Conservation (phyloP, 2,888 invertebrate genomes). For the Leucophenga maculata region DNA sequence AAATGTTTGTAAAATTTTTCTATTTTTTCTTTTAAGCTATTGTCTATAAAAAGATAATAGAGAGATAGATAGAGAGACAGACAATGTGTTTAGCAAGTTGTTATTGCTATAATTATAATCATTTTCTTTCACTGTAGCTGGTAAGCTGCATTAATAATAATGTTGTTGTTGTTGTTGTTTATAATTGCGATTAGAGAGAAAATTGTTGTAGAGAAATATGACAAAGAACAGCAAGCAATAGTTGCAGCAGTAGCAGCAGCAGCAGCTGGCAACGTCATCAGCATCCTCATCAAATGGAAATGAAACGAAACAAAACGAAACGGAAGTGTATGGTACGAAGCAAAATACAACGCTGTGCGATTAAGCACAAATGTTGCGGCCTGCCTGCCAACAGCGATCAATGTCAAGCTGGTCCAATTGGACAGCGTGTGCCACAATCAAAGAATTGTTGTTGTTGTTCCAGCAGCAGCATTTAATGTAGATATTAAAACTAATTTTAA, state of each 20-base stretch:
- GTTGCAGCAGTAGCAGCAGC: not conserved
- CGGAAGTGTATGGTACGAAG: constrained; percentile 10
- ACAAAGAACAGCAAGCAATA: not conserved
- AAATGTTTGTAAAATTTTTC: not conserved
- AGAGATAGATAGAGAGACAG: too few relatives aligned
- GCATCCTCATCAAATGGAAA: constrained; percentile 1
- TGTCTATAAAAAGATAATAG: too few relatives aligned
- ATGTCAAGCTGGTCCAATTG: constrained; percentile 14
- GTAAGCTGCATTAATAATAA: too few relatives aligned
- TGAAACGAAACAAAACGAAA: constrained; percentile 8
- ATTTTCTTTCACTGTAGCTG: constrained; percentile 2
- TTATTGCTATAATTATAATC: constrained; percentile 11
- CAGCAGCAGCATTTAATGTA: constrained; percentile 1
- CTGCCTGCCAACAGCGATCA: constrained; percentile 10
- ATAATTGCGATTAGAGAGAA: constrained; percentile 4
- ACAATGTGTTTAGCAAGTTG: constrained; percentile 14
- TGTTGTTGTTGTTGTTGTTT: not conserved
- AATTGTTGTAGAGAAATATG: not conserved
- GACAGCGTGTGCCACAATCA: not conserved
- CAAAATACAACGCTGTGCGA: not conserved
- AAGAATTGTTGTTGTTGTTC: not conserved
- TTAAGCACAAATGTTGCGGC: constrained; percentile 9
- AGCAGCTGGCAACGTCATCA: not conserved
- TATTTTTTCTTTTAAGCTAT: too few relatives aligned
- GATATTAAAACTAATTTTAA: constrained; percentile 23